Conservation (phyloP, 2,888 invertebrate genomes). For the Fragum sueziense region DNA sequence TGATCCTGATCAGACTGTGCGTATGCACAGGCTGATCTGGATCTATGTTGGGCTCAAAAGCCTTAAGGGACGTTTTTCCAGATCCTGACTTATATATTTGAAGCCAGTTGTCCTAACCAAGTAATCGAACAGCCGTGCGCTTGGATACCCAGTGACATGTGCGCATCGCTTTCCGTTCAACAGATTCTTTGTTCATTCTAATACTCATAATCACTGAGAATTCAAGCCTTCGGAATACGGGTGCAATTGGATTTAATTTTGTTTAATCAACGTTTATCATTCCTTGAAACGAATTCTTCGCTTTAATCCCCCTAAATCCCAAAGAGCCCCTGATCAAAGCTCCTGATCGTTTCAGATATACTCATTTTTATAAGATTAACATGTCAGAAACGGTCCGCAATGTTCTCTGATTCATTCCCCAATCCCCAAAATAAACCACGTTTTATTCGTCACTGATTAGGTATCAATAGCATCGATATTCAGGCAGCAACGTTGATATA, state of each 20-base stretch:
- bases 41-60: no score
- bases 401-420: conserved; percentile 48
- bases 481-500: conserved; percentile 48
- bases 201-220: neutral
- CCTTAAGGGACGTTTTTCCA: no score
- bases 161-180: no score
- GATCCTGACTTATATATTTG: no score
- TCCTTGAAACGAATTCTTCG: conserved; percentile 14
- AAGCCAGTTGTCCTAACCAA: no score
- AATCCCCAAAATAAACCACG: conserved; percentile 57
- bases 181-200: neutral
- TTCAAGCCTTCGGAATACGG: conserved; percentile 3
- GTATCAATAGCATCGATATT: conserved; percentile 52
- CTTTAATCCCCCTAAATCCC: conserved; percentile 1
- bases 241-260: conserved; percentile 14
- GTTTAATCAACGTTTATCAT: conserved; percentile 19
- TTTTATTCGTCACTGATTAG: conserved; percentile 49
- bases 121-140: no score
- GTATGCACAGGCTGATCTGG: no score
- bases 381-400: conserved; percentile 43
- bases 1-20: no score
- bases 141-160: no score
- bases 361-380: conserved; percentile 43
- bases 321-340: conserved; percentile 18
- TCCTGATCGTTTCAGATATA: conserved; percentile 4